These are phyloP conservation scores for Catharus ustulatus DNA, from an alignment of 2,797 vertebrate genomes.

Conservation along the genomic window DNA sequence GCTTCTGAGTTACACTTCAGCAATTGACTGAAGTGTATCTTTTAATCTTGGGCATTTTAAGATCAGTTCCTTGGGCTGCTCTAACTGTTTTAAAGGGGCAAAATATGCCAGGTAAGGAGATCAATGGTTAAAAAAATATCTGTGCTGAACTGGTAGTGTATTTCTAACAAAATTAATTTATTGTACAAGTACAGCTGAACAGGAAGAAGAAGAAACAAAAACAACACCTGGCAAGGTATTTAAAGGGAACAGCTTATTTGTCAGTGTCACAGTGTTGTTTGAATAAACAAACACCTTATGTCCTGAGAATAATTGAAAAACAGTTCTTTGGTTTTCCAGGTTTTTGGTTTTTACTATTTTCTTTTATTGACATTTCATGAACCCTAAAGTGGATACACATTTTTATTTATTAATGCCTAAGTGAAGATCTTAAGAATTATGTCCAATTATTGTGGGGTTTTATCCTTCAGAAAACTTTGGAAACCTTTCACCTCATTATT, in stretches of 20 bases:
- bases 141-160: not conserved
- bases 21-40: not conserved
- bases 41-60: not conserved
- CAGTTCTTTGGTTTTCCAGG: not conserved
- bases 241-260: not conserved
- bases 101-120: not conserved
- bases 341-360: not conserved
- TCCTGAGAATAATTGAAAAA: not conserved
- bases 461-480: not conserved
- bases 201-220: not conserved
- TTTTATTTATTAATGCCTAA: conserved; percentile 1
- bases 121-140: not conserved
- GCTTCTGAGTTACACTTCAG: not conserved
- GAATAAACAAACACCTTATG: not conserved
- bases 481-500: conserved; percentile 1
- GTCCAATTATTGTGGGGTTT: not conserved
- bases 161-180: not conserved
- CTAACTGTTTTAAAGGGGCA: not conserved
- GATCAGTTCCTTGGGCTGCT: not conserved
- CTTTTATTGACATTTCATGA: not conserved
- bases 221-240: not conserved
- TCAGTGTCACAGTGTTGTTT: not conserved
- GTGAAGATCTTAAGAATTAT: not conserved
- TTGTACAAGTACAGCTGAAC: not conserved
- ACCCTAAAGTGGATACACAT: not conserved